Evolutionary conservation across 2,113 vertebrate genomes (phyloP).

Genomic region (Drymodes brunneopygia): DNA sequence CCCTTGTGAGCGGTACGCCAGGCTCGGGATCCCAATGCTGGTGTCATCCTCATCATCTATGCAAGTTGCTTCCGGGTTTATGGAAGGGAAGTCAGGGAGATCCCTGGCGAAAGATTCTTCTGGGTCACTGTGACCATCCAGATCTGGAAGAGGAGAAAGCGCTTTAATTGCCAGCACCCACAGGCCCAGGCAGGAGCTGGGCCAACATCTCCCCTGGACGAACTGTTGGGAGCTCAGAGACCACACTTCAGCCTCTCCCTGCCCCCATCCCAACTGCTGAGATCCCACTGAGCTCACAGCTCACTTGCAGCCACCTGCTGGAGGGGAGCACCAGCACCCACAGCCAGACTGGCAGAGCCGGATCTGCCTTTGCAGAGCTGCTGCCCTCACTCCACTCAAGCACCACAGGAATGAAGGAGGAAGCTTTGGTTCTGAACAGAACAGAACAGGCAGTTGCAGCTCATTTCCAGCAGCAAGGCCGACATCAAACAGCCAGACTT

Average conservation of each 20-base stretch:
- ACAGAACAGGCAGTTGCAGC: not conserved
- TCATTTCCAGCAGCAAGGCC: not conserved
- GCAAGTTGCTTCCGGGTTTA: slow-evolving; percentile 85
- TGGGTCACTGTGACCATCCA: slow-evolving; percentile 92
- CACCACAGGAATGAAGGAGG: not conserved
- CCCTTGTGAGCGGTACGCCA: slow-evolving; percentile 66
- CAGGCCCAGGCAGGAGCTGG: not conserved
- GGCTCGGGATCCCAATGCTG: slow-evolving; percentile 89
- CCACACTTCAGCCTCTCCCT: not conserved
- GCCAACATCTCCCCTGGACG: not conserved
- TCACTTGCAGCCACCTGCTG: not conserved
- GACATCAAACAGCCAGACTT: not conserved
- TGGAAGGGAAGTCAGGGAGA: slow-evolving; percentile 93
- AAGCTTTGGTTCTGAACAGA: not conserved
- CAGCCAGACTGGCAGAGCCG: not conserved
- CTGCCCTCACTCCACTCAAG: not conserved
- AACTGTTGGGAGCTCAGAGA: not conserved
- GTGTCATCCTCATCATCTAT: slow-evolving; percentile 95
- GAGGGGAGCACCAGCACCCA: not conserved
- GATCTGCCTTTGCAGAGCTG: not conserved
- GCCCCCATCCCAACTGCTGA: not conserved
- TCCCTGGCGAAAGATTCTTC: slow-evolving; percentile 94
- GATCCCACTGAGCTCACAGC: not conserved
- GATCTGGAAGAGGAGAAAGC: slow-evolving; percentile 68
- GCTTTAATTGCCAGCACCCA: not conserved